Evolutionary conservation across 2,888 invertebrate genomes (phyloP).

Genomic region (Temnothorax rugatulus): DNA sequence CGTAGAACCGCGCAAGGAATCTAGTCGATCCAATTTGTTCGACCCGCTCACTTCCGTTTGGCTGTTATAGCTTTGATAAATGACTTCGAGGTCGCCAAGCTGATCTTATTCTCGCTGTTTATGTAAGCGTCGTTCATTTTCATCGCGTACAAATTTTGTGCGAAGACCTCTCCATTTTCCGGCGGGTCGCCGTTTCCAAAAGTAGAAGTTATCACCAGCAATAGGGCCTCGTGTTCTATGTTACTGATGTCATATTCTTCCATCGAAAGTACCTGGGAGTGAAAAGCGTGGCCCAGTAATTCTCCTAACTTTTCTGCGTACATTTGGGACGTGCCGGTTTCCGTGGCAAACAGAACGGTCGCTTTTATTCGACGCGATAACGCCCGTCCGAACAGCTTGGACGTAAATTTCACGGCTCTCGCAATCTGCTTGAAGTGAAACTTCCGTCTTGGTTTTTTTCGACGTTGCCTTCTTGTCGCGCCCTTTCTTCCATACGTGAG

Average conservation of each 20-base stretch:
- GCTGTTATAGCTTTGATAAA: constrained; percentile 97
- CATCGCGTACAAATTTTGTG: constrained; percentile 91
- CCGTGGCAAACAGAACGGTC: constrained; percentile 97
- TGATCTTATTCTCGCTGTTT: constrained; percentile 87
- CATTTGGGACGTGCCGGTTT: constrained; percentile 98
- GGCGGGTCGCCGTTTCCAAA: constrained; percentile 99
- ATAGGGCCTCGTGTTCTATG: constrained; percentile 96
- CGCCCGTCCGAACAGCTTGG: constrained; percentile 97
- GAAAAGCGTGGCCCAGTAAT: constrained; percentile 97
- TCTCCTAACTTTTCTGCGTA: constrained; percentile 97
- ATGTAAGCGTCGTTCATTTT: constrained; percentile 90
- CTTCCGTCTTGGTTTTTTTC: constrained; percentile 94
- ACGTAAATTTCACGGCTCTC: constrained; percentile 98
- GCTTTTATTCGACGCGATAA: constrained; percentile 97
- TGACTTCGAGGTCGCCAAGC: constrained; percentile 93
- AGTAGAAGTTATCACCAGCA: constrained; percentile 97
- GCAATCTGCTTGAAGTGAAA: constrained; percentile 99
- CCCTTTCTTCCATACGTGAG: constrained; percentile 96
- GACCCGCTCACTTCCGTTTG: constrained; percentile 91
- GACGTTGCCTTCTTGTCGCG: constrained; percentile 88
- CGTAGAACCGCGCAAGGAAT: constrained; percentile 91
- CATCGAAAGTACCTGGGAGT: constrained; percentile 98
- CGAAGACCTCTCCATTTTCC: constrained; percentile 97
- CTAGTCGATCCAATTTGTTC: constrained; percentile 90
- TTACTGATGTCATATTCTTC: constrained; percentile 97